phyloP scores from a whole-genome alignment of 2,797 vertebrate genomes.

The Delichon dasypus region DNA sequence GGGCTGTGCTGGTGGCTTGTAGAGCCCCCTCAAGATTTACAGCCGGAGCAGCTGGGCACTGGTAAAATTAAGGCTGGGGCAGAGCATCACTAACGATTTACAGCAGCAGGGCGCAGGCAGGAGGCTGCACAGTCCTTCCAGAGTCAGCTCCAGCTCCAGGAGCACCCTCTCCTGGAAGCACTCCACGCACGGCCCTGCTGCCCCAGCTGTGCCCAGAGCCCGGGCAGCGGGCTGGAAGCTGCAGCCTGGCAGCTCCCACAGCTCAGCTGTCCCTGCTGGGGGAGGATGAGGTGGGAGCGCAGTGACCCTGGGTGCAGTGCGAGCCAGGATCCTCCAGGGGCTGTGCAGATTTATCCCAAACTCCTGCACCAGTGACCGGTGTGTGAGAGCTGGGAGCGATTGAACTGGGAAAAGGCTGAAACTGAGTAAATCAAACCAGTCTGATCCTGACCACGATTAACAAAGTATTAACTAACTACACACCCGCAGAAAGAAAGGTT shows the following conservation, averaged over 20 bases:
- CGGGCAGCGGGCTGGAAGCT: rapidly evolving
- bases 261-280: background rate
- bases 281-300: no score
- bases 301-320: background rate
- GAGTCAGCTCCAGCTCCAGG: background rate
- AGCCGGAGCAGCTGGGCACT: rapidly evolving
- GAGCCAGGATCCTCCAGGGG: background rate
- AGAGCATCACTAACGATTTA: background rate
- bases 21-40: background rate
- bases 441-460: background rate
- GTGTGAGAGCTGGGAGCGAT: background rate
- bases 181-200: rapidly evolving
- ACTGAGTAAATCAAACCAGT: background rate
- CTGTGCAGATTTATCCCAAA: background rate
- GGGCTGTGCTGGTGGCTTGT: background rate
- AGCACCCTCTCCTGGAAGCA: conserved; percentile 21
- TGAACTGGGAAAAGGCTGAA: background rate
- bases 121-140: background rate
- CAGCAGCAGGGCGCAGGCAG: background rate
- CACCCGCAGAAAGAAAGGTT: background rate
- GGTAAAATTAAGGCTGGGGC: background rate
- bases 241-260: background rate
- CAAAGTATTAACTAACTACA: conserved; percentile 43
- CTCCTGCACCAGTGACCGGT: background rate
- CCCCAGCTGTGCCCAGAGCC: background rate